These are phyloP conservation scores for Torymus tubicola DNA, from an alignment of 2,888 invertebrate species.

Conservation along the genomic window DNA sequence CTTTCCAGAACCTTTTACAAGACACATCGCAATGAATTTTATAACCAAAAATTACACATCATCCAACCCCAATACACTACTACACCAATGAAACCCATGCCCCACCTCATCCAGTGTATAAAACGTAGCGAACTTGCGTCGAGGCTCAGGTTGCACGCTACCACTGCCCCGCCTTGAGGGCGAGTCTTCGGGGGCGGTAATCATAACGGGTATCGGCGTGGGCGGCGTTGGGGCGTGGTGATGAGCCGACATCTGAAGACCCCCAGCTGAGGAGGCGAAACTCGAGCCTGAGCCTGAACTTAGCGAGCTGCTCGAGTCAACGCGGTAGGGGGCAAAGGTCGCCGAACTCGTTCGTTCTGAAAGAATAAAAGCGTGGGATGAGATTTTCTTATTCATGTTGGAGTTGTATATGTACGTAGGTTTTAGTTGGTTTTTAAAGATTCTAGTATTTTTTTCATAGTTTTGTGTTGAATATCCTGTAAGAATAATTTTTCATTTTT, in stretches of 20 bases:
- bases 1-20: no score
- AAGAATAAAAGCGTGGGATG: not conserved
- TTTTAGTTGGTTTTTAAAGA: no score
- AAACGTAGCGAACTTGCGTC: slow-evolving; percentile 66
- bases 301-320: slow-evolving; percentile 82
- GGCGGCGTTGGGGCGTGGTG: slow-evolving; percentile 79
- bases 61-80: no score
- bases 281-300: slow-evolving; percentile 79
- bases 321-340: slow-evolving; percentile 76
- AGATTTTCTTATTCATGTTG: not conserved
- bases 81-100: no score
- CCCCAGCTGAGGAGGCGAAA: slow-evolving; percentile 70
- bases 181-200: slow-evolving; percentile 74
- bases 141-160: slow-evolving; percentile 48
- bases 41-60: no score
- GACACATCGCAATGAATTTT: no score
- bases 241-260: slow-evolving; percentile 73
- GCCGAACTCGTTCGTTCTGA: slow-evolving; percentile 75
- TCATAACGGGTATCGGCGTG: slow-evolving; percentile 76
- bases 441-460: no score
- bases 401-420: no score
- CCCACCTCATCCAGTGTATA: slow-evolving; percentile 67
- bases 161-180: slow-evolving; percentile 67
- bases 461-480: no score
- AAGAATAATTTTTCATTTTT: no score